Base-by-base conservation (phyloP, 2,888 invertebrate genomes). In the Teinopalpus imperialis region DNA sequence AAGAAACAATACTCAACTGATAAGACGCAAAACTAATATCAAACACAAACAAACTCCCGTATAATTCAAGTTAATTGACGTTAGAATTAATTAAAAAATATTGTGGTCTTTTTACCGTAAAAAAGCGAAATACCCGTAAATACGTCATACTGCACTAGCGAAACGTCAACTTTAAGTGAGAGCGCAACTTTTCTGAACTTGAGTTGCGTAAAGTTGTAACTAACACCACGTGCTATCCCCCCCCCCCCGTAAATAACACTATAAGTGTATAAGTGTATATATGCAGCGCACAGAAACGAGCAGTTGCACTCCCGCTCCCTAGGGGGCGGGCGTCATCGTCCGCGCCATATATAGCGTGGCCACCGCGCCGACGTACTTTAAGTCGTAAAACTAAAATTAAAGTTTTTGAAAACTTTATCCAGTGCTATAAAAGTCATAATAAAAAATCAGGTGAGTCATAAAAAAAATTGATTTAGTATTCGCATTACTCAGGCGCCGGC, bases 361-460 rank as follows among this genome's bases (percentile, higher is more conserved):
- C 31, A 30, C 45, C 46, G 56, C 61, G 56, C 60, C 49, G n/a
- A n/a, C n/a, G n/a, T n/a, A n/a, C n/a, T n/a, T 59, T 50, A 44
- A 43, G 35, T 48, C 51, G 48, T 51, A 50, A 49, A n/a, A 57
- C 60, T 61, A 52, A 63, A 50, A 52, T 60, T 62, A 56, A 56
- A 62, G 53, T 62, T 61, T 65, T 61, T 63, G 66, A 62, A 70
- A 72, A 75, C 74, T 74, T n/a, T 74, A 73, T 77, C 75, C 71
- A 66, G n/a, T n/a, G n/a, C n/a, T n/a, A n/a, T n/a, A n/a, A n/a
- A n/a, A n/a, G n/a, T n/a, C n/a, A n/a, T n/a, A n/a, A n/a, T n/a
- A n/a, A n/a, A n/a, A n/a, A n/a, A n/a, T n/a, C n/a, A n/a, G n/a
- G n/a, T n/a, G n/a, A n/a, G n/a, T n/a, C n/a, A n/a, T n/a, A n/a